Base-by-base conservation (phyloP, 1,140 invertebrate species). In the Ips nitidus region DNA sequence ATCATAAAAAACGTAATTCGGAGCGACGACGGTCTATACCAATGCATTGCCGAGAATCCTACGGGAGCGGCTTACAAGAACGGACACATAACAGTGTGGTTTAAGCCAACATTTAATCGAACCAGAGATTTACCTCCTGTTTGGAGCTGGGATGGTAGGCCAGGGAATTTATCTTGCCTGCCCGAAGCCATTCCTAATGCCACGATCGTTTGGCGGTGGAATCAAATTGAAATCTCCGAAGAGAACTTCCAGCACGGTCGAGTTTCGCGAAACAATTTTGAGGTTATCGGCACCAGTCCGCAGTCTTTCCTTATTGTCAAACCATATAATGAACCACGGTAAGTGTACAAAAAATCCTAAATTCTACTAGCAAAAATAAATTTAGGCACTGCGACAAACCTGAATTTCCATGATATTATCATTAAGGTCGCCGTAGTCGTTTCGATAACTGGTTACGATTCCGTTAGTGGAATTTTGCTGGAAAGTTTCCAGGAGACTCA, bases 131-230 rank as follows among this genome's bases (percentile, higher is more conserved):
- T 84, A 3, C 87, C 87, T 2, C 86, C 85, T 0, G 84, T 89
- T 1, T 95, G 90, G 87, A 91, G 90, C 3, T 97, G 94, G 94
- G 86, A 90, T 39, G 81, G 86, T 43, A 84, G 86, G 71, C 87
- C 89, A 2, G 91, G 91, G 0, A 97, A 97, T 77, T 83, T 97
- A 1, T 93, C 90, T 42, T 97, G 94, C 77, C 83, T 93, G n/a
- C 93, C 93, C 6, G 89, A 92, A 80, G 89, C 91, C 71, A 94
- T 97, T 76, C 95, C 95, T 1, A 96, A 97, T 80, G 94, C 95
- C 1, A 95, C 94, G 1, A 93, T 96, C 70, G 86, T 86, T 69
- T 97, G 94, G 94, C 87, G 84, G 75, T 86, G 84, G 60, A 82
- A 72, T 36, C 73, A 71, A 6, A 66, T 76, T n/a, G 72, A 77